A percentile compares a stretch with the other conserved stretches of the same genome.
These are phyloP conservation scores for Ormyrus pomaceus DNA, from an alignment of 2,888 invertebrate genomes.

Conservation along the genomic window DNA sequence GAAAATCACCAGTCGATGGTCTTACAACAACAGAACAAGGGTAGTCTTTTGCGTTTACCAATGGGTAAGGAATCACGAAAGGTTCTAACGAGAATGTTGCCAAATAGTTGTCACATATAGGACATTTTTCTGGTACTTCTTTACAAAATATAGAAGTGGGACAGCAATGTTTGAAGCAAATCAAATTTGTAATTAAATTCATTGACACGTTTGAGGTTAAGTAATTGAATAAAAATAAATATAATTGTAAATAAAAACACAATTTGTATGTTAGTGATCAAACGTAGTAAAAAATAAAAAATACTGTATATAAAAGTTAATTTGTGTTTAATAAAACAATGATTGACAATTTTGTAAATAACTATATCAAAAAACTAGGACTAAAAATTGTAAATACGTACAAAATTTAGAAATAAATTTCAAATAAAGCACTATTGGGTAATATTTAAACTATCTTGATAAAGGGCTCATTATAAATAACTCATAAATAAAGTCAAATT, in stretches of 20 bases:
- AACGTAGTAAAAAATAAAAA: too few species aligned
- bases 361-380: background rate
- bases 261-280: too few species aligned
- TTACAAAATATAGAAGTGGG: slow-evolving; percentile 89
- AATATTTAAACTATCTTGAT: too few species aligned
- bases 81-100: slow-evolving; percentile 56
- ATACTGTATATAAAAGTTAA: too few species aligned
- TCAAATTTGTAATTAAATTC: slow-evolving; percentile 75
- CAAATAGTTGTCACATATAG: slow-evolving; percentile 79
- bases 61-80: slow-evolving; percentile 88
- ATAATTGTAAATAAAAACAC: background rate
- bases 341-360: background rate
- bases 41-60: slow-evolving; percentile 87
- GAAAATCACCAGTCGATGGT: slow-evolving; percentile 91
- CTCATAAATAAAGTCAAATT: too few species aligned
- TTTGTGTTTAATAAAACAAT: too few species aligned
- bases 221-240: background rate
- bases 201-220: slow-evolving; percentile 39
- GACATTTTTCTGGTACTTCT: slow-evolving; percentile 86
- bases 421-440: too few species aligned
- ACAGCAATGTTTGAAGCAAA: slow-evolving; percentile 94
- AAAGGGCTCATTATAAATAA: too few species aligned
- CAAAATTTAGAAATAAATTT: too few species aligned
- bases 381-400: too few species aligned
- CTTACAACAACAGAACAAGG: slow-evolving; percentile 90